Base-by-base conservation (phyloP, 2,888 invertebrate species). In the Dasysyrphus tricinctus region DNA sequence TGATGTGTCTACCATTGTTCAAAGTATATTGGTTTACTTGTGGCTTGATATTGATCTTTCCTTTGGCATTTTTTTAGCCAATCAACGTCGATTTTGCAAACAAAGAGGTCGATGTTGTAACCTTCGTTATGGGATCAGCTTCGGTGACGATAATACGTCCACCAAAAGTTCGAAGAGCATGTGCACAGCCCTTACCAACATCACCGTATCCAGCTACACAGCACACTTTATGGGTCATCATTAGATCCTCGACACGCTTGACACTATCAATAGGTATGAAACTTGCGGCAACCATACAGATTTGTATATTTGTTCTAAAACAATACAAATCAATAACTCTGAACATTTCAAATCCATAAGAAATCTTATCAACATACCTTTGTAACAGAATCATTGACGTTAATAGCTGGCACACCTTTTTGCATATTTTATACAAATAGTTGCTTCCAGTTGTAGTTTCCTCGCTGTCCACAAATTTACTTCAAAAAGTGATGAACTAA, bases 401-500 rank as follows among this genome's bases (percentile, higher is more conserved):
- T 99, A 91, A 99, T 98, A 19, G 99, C 97, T 51, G 99, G 99
- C 29, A 98, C 95, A 93, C 97, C 16, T 96, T 96, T 89, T 96
- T 96, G 93, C 98, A 94, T 98, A 99, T 98, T 93, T 97, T 97
- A 93, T 98, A 98, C 80, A 99, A 94, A 93, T 99, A 99, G 93
- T 99, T 99, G 1, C 99, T 99, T 69, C 99, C 99, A 4, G 99
- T 99, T 14, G 99, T 99, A 6, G 99, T 99, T 94, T 99, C 99
- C 93, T 99, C 99, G 75, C 98, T 98, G 92, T 5, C 99, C 99
- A 90, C 95, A 95, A 90, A 98, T 96, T 61, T 94, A 96, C 88
- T 95, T 94, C 75, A 98, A 93, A 83, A 96, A 95, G 89, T 98
- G 94, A 9, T 99, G 99, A 5, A 99, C 97, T 87, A 99, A 93